Percentiles rank a stretch among this genome's conserved stretches.
These are phyloP conservation scores for Zonitis immaculata DNA, from an alignment of 2,888 invertebrate genomes.

Conservation along the genomic window DNA sequence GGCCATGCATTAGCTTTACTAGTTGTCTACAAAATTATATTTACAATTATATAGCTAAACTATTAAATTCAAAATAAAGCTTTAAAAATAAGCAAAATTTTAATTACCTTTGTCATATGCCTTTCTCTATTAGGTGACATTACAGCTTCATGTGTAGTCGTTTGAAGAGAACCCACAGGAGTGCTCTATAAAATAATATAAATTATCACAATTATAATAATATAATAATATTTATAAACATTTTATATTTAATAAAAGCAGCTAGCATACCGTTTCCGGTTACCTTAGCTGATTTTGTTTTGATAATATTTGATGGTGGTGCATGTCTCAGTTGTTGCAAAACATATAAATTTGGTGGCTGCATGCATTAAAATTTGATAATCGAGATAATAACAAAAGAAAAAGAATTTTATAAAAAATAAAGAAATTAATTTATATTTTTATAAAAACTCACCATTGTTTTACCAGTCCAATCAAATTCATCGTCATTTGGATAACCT, in stretches of 20 bases:
- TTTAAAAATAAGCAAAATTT: neutral
- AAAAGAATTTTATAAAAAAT: constrained; percentile 32
- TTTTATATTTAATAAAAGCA: neutral
- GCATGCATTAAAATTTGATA: constrained; percentile 47
- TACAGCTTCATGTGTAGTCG: constrained; percentile 86
- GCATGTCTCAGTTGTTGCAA: constrained; percentile 79
- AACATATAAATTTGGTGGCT: constrained; percentile 75
- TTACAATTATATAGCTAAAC: neutral
- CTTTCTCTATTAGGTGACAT: constrained; percentile 86
- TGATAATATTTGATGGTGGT: constrained; percentile 79
- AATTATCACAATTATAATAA: neutral
- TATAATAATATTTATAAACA: neutral
- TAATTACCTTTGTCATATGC: constrained; percentile 64
- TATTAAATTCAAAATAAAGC: neutral
- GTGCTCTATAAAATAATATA: constrained; percentile 68
- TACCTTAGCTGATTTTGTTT: constrained; percentile 66
- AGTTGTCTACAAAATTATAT: constrained; percentile 43
- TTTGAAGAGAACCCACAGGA: constrained; percentile 87
- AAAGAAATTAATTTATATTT: constrained; percentile 2
- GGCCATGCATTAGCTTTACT: constrained; percentile 77
- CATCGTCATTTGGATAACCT: constrained; percentile 84
- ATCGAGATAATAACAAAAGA: constrained; percentile 13
- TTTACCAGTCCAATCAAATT: constrained; percentile 95
- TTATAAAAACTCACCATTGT: constrained; percentile 39
- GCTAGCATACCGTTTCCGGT: constrained; percentile 4